Evolutionary conservation across 2,797 vertebrate species (phyloP).

Genomic region (Parauchenoglanis ngamensis): DNA sequence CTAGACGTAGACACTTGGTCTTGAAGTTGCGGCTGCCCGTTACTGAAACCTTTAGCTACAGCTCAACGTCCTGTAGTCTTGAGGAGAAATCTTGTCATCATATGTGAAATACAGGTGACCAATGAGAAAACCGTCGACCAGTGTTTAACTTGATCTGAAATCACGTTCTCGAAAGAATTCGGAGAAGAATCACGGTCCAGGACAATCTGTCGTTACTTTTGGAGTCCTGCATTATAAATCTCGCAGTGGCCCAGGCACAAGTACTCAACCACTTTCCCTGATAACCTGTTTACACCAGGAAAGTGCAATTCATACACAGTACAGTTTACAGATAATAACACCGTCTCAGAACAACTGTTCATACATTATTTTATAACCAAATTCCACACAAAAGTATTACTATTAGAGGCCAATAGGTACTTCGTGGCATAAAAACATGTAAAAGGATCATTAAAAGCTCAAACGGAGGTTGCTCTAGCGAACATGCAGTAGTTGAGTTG

Average conservation of each 20-base stretch:
- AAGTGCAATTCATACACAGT: conserved; percentile 7
- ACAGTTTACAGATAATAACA: neutral
- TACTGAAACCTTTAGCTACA: neutral
- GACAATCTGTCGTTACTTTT: neutral
- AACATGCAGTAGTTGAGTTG: conserved; percentile 7
- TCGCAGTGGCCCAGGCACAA: neutral
- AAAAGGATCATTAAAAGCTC: conserved; percentile 17
- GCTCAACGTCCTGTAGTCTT: neutral
- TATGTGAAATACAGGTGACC: neutral
- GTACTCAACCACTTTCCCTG: neutral
- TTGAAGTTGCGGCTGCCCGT: neutral
- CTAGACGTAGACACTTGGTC: neutral
- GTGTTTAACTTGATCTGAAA: neutral
- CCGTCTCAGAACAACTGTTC: neutral
- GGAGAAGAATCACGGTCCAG: neutral
- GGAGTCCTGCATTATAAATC: neutral
- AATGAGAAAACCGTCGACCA: too few relatives aligned
- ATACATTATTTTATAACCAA: neutral
- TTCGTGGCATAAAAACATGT: conserved; percentile 6
- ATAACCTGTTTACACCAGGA: neutral
- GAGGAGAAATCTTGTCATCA: too few relatives aligned
- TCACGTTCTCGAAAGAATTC: neutral
- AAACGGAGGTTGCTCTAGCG: neutral
- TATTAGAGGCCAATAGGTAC: neutral
- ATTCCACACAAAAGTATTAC: neutral